Conservation (phyloP, 1,140 invertebrate genomes). For the Asobara japonica region DNA sequence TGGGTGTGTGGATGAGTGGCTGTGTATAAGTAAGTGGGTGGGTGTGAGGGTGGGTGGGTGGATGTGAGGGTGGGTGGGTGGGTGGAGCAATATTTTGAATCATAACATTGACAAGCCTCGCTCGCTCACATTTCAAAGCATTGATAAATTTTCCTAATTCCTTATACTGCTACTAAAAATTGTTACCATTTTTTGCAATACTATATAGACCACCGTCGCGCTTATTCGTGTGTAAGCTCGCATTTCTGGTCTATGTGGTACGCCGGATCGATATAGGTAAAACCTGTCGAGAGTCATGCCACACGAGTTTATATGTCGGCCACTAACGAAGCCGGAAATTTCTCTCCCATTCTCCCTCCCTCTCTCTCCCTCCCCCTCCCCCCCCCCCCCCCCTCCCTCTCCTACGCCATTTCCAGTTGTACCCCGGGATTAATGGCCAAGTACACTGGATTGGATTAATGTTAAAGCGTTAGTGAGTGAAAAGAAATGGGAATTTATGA, state of each 20-base stretch:
- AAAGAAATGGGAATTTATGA: background rate
- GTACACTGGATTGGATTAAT: background rate
- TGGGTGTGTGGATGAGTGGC: too few relatives aligned
- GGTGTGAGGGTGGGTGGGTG: too few relatives aligned
- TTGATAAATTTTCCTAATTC: too few relatives aligned
- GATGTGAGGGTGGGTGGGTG: too few relatives aligned
- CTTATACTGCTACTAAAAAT: too few relatives aligned
- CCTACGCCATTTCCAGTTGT: conserved; percentile 4
- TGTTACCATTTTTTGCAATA: background rate
- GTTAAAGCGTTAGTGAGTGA: background rate
- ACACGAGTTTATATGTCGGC: background rate
- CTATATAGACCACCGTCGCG: too few relatives aligned
- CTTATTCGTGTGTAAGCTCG: background rate
- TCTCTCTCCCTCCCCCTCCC: background rate
- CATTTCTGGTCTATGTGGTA: background rate
- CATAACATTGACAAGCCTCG: too few relatives aligned
- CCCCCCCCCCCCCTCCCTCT: background rate
- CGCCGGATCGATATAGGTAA: background rate
- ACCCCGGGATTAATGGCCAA: background rate
- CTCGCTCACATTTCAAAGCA: too few relatives aligned
- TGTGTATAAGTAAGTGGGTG: too few relatives aligned
- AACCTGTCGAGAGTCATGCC: conserved; percentile 12
- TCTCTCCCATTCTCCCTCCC: background rate
- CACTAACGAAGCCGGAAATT: conserved; percentile 32
- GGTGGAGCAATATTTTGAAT: too few relatives aligned